Evolutionary conservation across 2,888 invertebrate species (phyloP).

Genomic region (Melikaiella ostensackeni): DNA sequence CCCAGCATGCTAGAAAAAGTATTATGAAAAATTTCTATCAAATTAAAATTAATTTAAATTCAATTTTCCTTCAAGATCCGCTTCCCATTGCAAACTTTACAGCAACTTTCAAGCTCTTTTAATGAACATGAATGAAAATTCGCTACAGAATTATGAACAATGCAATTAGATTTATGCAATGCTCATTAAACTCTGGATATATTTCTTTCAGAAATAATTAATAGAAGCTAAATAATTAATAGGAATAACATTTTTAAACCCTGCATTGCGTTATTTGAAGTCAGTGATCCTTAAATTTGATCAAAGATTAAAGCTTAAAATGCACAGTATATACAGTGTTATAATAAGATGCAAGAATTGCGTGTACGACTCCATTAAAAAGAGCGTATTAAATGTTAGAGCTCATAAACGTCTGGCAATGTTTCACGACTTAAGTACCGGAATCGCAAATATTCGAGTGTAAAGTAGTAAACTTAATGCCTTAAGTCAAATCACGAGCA

Average conservation of each 20-base stretch:
- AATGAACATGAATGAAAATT: not conserved
- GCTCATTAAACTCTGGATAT: not conserved
- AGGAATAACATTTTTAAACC: not conserved
- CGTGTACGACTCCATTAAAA: conserved; percentile 39
- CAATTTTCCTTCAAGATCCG: not conserved
- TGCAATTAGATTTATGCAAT: not conserved
- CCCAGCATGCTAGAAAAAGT: too few relatives aligned
- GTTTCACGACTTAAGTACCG: conserved; percentile 14
- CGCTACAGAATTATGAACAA: not conserved
- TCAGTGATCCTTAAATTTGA: not conserved
- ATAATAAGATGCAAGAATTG: conserved; percentile 20
- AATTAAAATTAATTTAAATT: not conserved
- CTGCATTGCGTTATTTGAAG: not conserved
- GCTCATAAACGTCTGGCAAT: conserved; percentile 40
- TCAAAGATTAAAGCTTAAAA: not conserved
- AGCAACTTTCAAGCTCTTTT: not conserved
- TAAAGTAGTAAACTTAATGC: not conserved
- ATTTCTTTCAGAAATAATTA: too few relatives aligned
- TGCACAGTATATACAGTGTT: not conserved
- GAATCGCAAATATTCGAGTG: not conserved
- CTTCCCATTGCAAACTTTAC: not conserved
- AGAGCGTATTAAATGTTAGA: conserved; percentile 41
- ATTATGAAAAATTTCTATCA: not conserved
- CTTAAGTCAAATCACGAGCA: not conserved
- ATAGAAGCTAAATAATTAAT: too few relatives aligned